Base-by-base conservation (phyloP, 2,888 invertebrate genomes). In the Elegia similella region DNA sequence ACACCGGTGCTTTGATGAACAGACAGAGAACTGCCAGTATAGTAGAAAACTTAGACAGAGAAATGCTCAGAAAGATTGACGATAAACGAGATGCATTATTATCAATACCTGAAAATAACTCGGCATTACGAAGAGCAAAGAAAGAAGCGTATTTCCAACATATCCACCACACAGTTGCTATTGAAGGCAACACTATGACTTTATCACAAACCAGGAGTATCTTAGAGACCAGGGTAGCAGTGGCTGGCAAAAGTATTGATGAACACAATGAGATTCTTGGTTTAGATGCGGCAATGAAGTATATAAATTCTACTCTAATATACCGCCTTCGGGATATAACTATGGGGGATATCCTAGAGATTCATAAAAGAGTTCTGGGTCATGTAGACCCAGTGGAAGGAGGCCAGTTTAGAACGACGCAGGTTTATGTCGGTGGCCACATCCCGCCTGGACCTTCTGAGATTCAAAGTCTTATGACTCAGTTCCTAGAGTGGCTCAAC, bases 191-290 rank as follows among this genome's bases (percentile, higher is more conserved):
- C 78, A 99, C 99, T 0, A 97, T 99, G 95, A 96, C 97, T 2
- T 90, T 99, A 44, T 95, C 96, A 17, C 98, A 99, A 82, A 97
- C 99, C 0, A 93, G 98, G 64, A 96, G 96, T 59, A 95, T 99
- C 61, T 92, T 99, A 17, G 99, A 99, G 86, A 99, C 98, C 0
- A 93, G 89, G 59, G 76, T 91, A 68, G 91, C 91, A 0, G 96
- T 98, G 0, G 94, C 94, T 54, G 97, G 98, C 0, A 99, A 99
- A 85, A 98, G 98, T 76, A 95, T 99, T 53, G 94, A 97, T 68
- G 99, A 99, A 76, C 99, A 99, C 80, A 99, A 99, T 92, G 99
- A 99, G 92, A 97, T 99, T 70, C 86, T 99, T 46, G 98, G 97
- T 30, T 91, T 99, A 77, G 98, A 99, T 85, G 94, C 97, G 17